phyloP scores from a whole-genome alignment of 2,113 vertebrate genomes.

The Gracilinanus agilis region DNA sequence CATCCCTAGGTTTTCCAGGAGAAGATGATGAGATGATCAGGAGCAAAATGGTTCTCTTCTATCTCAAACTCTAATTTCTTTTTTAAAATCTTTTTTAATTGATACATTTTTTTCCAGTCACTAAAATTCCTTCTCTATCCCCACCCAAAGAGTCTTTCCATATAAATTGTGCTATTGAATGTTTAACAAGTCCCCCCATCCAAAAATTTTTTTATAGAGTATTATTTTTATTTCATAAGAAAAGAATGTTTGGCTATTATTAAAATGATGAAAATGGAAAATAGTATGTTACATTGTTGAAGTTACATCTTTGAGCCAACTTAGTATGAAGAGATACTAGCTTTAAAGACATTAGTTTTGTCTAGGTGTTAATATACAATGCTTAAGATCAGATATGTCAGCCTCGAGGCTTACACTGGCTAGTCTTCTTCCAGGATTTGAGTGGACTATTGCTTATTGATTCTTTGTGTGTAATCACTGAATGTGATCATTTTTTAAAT shows the following conservation, averaged over 20 bases:
- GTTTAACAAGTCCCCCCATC: too few relatives aligned
- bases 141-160: too few relatives aligned
- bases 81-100: too few relatives aligned
- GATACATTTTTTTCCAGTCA: too few relatives aligned
- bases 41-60: too few relatives aligned
- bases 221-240: not conserved
- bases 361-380: not conserved
- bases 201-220: too few relatives aligned
- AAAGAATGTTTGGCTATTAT: not conserved
- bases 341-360: not conserved
- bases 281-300: not conserved
- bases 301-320: not conserved
- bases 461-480: not conserved
- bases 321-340: not conserved
- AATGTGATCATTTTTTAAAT: not conserved
- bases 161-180: too few relatives aligned
- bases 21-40: too few relatives aligned
- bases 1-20: too few relatives aligned
- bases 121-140: too few relatives aligned
- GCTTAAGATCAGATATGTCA: not conserved
- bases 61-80: too few relatives aligned
- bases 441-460: not conserved
- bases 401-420: not conserved
- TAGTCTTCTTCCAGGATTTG: not conserved
- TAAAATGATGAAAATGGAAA: not conserved